Evolutionary conservation across 2,888 invertebrate species (phyloP), one percentile per base, ranked within the genome.

Genomic region (Ceramica pisi): DNA sequence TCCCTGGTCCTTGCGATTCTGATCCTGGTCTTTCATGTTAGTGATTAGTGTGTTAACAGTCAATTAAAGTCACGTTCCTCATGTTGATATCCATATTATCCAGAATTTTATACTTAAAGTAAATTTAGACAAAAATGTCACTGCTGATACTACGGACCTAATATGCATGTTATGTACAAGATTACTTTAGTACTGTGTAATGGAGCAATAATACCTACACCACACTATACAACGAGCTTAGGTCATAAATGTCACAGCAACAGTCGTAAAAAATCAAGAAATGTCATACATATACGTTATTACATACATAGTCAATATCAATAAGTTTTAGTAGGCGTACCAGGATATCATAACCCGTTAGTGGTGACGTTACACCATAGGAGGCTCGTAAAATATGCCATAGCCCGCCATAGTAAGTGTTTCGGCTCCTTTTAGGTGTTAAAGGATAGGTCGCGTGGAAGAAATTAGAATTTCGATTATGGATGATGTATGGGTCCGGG

Each of bases 251-350:
- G 71, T 74, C 81, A 66, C 57, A 14, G 53, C 55, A 76, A 19
- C 23, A 56, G 62, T 78, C 81, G 71, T 83, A 83, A 81, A 81
- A 81, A 77, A 63, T 77, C 81, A 48, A 71, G 63, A 65, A 73
- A 68, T 70, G 60, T 70, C 57, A 67, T 59, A 71, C 55, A 67
- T 57, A n/a, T 66, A 57, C 14, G 61, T 62, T 50, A 67, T 51
- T 5, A 65, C 67, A 57, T 14, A 50, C 44, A 41, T 8, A 19
- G 64, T 59, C 69, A 82, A 82, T 81, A 82, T 81, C 81, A 83
- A 82, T 81, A 81, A 67, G 71, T 75, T 78, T 71, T 55, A 69
- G 70, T 79, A 41, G 46, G 56, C 38, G 48, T 62, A 64, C 63
- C 21, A 48, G 61, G 56, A 67, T 55, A 70, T 67, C 56, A 51